Conservation (phyloP, 1,140 invertebrate genomes). For the Galendromus occidentalis region DNA sequence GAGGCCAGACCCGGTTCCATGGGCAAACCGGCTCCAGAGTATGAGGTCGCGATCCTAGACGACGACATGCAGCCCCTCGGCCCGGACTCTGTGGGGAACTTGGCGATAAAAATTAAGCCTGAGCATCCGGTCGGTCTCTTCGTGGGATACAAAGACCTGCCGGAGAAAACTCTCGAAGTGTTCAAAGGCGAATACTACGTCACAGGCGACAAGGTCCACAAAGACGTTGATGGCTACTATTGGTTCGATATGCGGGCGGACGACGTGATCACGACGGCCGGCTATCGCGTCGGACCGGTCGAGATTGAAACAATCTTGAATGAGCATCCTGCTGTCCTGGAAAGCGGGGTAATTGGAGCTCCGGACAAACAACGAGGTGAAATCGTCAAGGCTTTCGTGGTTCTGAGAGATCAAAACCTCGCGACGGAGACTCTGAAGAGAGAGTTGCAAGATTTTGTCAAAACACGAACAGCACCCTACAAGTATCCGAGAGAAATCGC, state of each 20-base stretch:
- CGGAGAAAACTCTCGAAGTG: neutral
- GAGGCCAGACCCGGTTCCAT: conserved; percentile 29
- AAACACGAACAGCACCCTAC: conserved; percentile 31
- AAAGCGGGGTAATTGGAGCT: conserved; percentile 33
- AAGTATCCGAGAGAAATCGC: conserved; percentile 34
- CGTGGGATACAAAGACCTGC: conserved; percentile 23
- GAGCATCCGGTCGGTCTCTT: conserved; percentile 29
- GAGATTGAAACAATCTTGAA: conserved; percentile 34
- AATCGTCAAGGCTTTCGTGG: conserved; percentile 34
- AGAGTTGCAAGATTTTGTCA: conserved; percentile 32
- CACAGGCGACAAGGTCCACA: conserved; percentile 16
- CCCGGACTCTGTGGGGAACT: conserved; percentile 24
- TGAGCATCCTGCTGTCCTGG: conserved; percentile 32
- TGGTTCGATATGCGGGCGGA: conserved; percentile 32
- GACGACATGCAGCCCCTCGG: neutral
- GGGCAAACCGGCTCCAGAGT: conserved; percentile 29
- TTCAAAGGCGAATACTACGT: neutral
- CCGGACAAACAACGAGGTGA: conserved; percentile 31
- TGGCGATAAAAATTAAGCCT: conserved; percentile 27
- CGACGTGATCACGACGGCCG: conserved; percentile 33
- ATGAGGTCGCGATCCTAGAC: conserved; percentile 20
- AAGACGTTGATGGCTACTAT: conserved; percentile 32
- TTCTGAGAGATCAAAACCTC: conserved; percentile 23
- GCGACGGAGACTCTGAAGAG: conserved; percentile 22
- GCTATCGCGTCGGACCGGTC: conserved; percentile 33